A percentile compares a stretch with the other conserved stretches of the same genome.
These are phyloP conservation scores for Achroia grisella DNA, from an alignment of 1,140 invertebrate species.

Conservation along the genomic window DNA sequence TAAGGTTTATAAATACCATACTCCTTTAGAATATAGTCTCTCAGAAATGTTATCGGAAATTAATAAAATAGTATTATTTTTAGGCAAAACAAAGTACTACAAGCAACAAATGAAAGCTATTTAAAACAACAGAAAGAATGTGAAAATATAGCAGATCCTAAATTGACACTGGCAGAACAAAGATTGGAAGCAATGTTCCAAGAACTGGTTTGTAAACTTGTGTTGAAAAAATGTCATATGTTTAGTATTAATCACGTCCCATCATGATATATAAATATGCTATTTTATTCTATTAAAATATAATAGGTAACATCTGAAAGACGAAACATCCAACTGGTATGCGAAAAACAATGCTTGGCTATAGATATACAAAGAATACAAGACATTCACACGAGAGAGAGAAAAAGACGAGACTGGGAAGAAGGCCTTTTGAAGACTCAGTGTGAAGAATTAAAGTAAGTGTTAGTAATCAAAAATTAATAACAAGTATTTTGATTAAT, in stretches of 20 bases:
- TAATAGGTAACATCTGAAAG: slow-evolving; percentile 51
- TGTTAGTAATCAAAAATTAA: background rate
- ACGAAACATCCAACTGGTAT: slow-evolving; percentile 56
- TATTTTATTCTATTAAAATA: too few relatives aligned
- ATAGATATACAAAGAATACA: slow-evolving; percentile 56
- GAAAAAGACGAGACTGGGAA: slow-evolving; percentile 55
- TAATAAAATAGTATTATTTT: slow-evolving; percentile 26
- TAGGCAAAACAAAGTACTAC: slow-evolving; percentile 70
- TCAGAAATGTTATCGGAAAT: background rate
- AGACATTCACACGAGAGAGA: slow-evolving; percentile 45
- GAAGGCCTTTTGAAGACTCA: slow-evolving; percentile 46
- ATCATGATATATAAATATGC: too few relatives aligned
- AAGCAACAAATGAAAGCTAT: slow-evolving; percentile 67
- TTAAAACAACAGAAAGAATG: slow-evolving; percentile 53
- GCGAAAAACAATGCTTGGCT: slow-evolving; percentile 51
- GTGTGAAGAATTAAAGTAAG: slow-evolving; percentile 51
- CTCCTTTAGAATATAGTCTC: background rate
- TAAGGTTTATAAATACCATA: slow-evolving; percentile 41
- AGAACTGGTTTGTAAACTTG: slow-evolving; percentile 55
- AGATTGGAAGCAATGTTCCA: slow-evolving; percentile 68
- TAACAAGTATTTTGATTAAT: too few relatives aligned
- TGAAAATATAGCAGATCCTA: slow-evolving; percentile 50
- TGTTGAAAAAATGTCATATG: too few relatives aligned
- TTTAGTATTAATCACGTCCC: too few relatives aligned
- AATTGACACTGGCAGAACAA: slow-evolving; percentile 68